A percentile compares a stretch with the other conserved stretches of the same genome.
phyloP scores from a whole-genome alignment of 2,888 invertebrate species.

The Lithophane leautieri region DNA sequence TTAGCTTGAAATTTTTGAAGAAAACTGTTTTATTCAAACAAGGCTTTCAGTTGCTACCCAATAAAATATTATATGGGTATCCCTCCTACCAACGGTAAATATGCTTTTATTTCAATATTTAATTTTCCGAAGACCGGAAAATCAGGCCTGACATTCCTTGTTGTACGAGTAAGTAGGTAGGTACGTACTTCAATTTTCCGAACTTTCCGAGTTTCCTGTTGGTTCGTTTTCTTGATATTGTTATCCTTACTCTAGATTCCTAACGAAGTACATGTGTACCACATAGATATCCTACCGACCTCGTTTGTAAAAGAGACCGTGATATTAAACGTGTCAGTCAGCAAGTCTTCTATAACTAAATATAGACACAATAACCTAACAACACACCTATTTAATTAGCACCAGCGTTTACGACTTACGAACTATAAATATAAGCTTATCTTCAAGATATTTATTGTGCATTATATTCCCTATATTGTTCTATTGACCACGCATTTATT shows the following conservation, averaged over 20 bases:
- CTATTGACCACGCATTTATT: conserved; percentile 38
- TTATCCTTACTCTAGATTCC: neutral
- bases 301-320: neutral
- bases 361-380: conserved; percentile 26
- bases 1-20: neutral
- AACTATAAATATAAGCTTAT: conserved; percentile 34
- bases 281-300: neutral
- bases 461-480: conserved; percentile 36
- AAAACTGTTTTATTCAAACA: neutral
- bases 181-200: neutral
- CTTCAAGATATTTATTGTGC: conserved; percentile 32
- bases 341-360: conserved; percentile 26
- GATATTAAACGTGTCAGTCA: neutral
- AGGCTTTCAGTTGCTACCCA: neutral
- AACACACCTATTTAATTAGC: conserved; percentile 48
- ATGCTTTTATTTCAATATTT: neutral
- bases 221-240: neutral
- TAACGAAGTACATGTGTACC: neutral
- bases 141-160: neutral
- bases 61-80: neutral
- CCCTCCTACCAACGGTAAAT: neutral
- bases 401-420: conserved; percentile 39
- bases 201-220: neutral
- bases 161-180: too few species aligned
- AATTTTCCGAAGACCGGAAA: neutral